Evolutionary conservation across 2,113 vertebrate genomes (phyloP), one percentile per base, ranked within the genome.

Genomic region (Lepus americanus): DNA sequence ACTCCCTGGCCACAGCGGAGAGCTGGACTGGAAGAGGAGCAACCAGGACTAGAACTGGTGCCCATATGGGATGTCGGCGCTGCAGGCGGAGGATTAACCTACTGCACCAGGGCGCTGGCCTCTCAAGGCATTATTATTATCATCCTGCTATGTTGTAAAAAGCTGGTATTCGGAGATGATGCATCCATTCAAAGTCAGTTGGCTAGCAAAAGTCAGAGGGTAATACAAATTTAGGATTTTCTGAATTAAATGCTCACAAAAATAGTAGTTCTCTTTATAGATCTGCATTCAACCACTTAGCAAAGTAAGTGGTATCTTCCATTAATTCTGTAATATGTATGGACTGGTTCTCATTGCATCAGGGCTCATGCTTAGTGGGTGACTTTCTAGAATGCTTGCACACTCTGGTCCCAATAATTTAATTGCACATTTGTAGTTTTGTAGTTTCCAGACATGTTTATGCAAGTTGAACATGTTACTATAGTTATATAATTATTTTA

Each of bases 201-300:
- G 27, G 16, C 33, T 80, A 77, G 11, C 5, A 36, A 84, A 29
- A 85, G 19, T 3, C 19, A 44, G 25, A 93, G n/a, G 4, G 14
- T 67, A 9, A 33, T 55, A 29, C 25, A 92, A 81, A 64, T 2
- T 82, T 51, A 91, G 51, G n/a, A n/a, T 77, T 84, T 95, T 85
- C 36, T 82, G 6, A 88, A 53, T 79, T 39, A 72, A 31, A 81
- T 44, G 53, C 33, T 10, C 31, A 59, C 4, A n/a, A n/a, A n/a
- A n/a, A n/a, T 49, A n/a, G 74, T 72, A 67, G 5, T 25, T 85
- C 19, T 81, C 36, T 88, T n/a, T 61, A 6, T 29, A n/a, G 33
- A 72, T 63, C 3, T 82, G 5, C 17, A 20, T 49, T 82, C 53
- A 84, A 19, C 22, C 0, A 23, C 20, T 9, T 36, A 10, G 19